A percentile compares a stretch with the other conserved stretches of the same genome.
Evolutionary conservation across 2,113 vertebrate species (phyloP).

Genomic region (Caloenas nicobarica): DNA sequence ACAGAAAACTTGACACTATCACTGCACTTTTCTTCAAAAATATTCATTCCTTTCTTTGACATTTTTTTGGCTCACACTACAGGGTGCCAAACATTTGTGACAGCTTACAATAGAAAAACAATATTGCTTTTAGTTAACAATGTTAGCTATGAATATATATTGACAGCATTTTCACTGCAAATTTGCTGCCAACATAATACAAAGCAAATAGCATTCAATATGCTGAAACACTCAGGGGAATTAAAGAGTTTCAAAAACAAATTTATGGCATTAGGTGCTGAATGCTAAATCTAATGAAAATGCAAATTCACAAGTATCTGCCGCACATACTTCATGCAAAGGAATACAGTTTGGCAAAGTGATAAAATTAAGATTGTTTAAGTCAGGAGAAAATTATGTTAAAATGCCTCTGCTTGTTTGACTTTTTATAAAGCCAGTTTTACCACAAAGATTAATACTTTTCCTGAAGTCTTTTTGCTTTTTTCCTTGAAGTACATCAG

Average conservation of each 20-base stretch:
- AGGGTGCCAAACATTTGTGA: conserved; percentile 77
- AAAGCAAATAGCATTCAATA: conserved; percentile 80
- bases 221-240: conserved; percentile 74
- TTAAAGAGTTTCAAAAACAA: conserved; percentile 81
- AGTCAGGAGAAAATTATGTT: conserved; percentile 47
- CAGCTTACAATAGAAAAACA: conserved; percentile 81
- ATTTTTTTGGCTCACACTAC: conserved; percentile 73
- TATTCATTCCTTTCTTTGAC: conserved; percentile 65
- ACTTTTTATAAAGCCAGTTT: conserved; percentile 23
- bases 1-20: conserved; percentile 64
- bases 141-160: conserved; percentile 83
- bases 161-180: conserved; percentile 80
- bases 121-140: conserved; percentile 86
- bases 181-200: conserved; percentile 79
- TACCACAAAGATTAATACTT: conserved; percentile 29
- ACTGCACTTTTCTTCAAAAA: conserved; percentile 57
- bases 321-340: conserved; percentile 42
- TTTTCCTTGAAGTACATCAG: neutral
- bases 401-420: conserved; percentile 25
- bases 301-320: conserved; percentile 73
- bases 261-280: conserved; percentile 79
- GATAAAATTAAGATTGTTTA: conserved; percentile 71
- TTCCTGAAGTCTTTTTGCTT: neutral
- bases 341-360: conserved; percentile 63
- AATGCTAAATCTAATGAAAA: conserved; percentile 80